Evolutionary conservation across 1,140 invertebrate species (phyloP), one percentile per base, ranked within the genome.

Genomic region (Araneus ventricosus): DNA sequence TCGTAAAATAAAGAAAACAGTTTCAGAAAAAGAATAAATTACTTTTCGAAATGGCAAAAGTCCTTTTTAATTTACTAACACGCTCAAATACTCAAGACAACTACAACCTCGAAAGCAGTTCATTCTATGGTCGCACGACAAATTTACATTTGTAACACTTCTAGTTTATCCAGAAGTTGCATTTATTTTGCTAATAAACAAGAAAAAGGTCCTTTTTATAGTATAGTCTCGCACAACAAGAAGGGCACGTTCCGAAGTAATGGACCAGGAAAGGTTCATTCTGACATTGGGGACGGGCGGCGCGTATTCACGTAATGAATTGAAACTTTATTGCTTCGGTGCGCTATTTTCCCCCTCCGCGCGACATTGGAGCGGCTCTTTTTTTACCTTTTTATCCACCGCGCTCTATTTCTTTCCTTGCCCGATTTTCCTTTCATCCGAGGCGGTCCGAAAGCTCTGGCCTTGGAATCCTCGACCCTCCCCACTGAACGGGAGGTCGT

Each of bases 401-500:
- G 75, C 70, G 88, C 39, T 89, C 67, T 45, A 89, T 4, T 89
- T 93, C 80, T 75, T 88, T 88, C 63, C 30, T n/a, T 63, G 34
- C 85, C 75, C 39, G 45, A 37, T 27, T 37, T 85, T 52, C 30
- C 85, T 87, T 87, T 61, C 34, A 82, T n/a, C 37, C 41, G 67
- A 75, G 30, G 67, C 45, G 80, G 80, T 84, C 34, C 88, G 67
- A 84, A 63, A 52, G 27, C 27, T 67, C 67, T 91, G 89, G 89
- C 89, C 89, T 91, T 91, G 89, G 75, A 63, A 75, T 34, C 17
- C 7, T 52, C 79, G 79, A 91, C 82, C 17, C 41, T 91, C 79
- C 34, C 41, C 88, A 24, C 24, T 30, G 24, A 41, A 24, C 70
- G 79, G 45, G 45, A 84, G 89, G 79, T 84, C 89, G 63, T 91